Conservation (phyloP, 1,140 invertebrate genomes). For the Adoxophyes honmai region DNA sequence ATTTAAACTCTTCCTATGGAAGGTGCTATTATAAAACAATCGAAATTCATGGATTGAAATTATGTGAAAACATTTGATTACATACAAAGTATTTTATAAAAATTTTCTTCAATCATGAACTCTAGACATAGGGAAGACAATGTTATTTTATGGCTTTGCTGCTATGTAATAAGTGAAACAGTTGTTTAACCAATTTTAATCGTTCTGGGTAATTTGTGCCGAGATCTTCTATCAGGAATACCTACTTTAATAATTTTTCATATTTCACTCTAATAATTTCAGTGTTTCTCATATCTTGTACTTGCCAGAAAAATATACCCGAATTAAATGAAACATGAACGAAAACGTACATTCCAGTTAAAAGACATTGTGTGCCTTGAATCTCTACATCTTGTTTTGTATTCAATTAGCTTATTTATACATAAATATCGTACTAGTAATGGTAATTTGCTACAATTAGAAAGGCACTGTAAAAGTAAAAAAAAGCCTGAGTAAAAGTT, state of each 20-base stretch:
- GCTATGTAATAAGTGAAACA: too few relatives aligned
- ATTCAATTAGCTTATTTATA: not conserved
- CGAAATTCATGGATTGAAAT: conserved; percentile 7
- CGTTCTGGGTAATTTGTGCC: too few relatives aligned
- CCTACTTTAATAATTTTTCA: too few relatives aligned
- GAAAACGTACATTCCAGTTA: conserved; percentile 8
- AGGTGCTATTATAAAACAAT: conserved; percentile 17
- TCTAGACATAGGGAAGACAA: too few relatives aligned
- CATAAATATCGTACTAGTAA: not conserved
- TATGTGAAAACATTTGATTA: conserved; percentile 3
- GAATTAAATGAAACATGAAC: not conserved
- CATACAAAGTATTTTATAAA: not conserved
- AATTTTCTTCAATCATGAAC: not conserved
- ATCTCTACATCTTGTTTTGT: conserved; percentile 8
- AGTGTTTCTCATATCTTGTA: too few relatives aligned
- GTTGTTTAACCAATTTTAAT: too few relatives aligned
- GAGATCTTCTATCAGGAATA: too few relatives aligned
- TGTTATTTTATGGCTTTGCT: too few relatives aligned
- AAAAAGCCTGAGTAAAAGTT: too few relatives aligned
- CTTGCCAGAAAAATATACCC: too few relatives aligned
- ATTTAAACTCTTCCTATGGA: conserved; percentile 19
- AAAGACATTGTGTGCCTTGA: conserved; percentile 13
- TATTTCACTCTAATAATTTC: too few relatives aligned
- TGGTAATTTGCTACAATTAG: not conserved
- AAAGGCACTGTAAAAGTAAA: too few relatives aligned